Evolutionary conservation across 23 tunicate species (phyloP).

Genomic region (Corella eumyota): DNA sequence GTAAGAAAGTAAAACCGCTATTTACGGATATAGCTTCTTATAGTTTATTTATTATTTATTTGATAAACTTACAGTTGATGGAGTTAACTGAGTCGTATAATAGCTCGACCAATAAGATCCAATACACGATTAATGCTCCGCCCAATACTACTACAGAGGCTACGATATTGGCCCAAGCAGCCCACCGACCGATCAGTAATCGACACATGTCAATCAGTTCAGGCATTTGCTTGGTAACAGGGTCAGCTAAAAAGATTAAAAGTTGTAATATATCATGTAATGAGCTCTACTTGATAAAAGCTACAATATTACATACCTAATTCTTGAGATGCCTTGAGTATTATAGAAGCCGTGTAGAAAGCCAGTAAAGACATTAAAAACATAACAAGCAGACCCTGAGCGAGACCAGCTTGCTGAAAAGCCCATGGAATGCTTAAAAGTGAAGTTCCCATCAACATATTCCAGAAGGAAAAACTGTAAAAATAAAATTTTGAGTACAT

Average conservation of each 20-base stretch:
- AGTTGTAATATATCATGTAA: too few relatives aligned
- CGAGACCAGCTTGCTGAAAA: slow-evolving; percentile 47
- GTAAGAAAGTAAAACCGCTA: too few relatives aligned
- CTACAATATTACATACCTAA: slow-evolving; percentile 7
- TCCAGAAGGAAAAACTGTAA: slow-evolving; percentile 57
- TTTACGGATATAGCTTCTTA: neutral
- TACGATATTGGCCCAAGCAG: slow-evolving; percentile 3
- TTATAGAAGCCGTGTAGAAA: slow-evolving; percentile 26
- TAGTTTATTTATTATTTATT: neutral
- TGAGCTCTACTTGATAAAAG: too few relatives aligned
- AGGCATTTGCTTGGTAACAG: slow-evolving; percentile 18
- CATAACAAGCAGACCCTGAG: slow-evolving; percentile 22
- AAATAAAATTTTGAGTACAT: too few relatives aligned
- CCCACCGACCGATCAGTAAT: slow-evolving; percentile 25
- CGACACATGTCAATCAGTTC: slow-evolving; percentile 27
- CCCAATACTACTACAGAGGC: slow-evolving; percentile 18
- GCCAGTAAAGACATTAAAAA: slow-evolving; percentile 9
- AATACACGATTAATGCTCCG: slow-evolving; percentile 54
- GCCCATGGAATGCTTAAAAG: slow-evolving; percentile 68
- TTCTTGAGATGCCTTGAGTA: slow-evolving; percentile 11
- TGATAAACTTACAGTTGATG: slow-evolving; percentile 18
- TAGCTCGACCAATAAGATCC: slow-evolving; percentile 39
- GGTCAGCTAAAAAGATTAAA: slow-evolving; percentile 22
- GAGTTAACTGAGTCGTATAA: slow-evolving; percentile 40
- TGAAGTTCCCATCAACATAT: slow-evolving; percentile 50